A percentile compares a stretch with the other conserved stretches of the same genome.
Evolutionary conservation across 2,113 vertebrate genomes (phyloP).

Genomic region (Chloropsis hardwickii): DNA sequence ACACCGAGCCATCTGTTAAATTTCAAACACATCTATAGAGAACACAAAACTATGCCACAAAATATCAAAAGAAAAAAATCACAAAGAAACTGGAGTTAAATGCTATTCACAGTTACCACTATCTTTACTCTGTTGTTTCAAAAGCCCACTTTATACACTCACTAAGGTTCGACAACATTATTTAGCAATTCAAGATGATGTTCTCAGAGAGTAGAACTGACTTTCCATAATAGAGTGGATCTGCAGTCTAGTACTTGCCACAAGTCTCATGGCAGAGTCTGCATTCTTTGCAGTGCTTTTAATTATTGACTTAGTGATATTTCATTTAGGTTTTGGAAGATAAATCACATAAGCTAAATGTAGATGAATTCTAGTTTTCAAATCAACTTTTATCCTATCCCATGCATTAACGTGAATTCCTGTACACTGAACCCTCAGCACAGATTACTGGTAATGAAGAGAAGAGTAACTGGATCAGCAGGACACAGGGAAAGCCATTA

Average conservation of each 20-base stretch:
- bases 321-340: neutral
- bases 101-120: neutral
- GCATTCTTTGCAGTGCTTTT: neutral
- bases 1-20: neutral
- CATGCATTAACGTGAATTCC: neutral
- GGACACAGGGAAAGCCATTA: neutral
- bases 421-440: neutral
- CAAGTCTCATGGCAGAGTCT: neutral
- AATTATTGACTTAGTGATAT: neutral
- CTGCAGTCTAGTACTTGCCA: neutral
- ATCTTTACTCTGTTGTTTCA: neutral
- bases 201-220: neutral
- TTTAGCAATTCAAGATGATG: neutral
- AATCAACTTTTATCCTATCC: neutral
- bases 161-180: neutral
- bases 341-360: neutral
- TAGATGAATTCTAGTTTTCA: neutral
- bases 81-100: neutral
- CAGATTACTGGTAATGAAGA: neutral
- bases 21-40: neutral
- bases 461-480: neutral
- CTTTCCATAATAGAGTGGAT: neutral
- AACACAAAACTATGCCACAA: neutral
- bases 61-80: neutral
- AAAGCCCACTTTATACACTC: neutral